phyloP scores from a whole-genome alignment of 2,113 vertebrate species.

The Petrocephalus zakoni region DNA sequence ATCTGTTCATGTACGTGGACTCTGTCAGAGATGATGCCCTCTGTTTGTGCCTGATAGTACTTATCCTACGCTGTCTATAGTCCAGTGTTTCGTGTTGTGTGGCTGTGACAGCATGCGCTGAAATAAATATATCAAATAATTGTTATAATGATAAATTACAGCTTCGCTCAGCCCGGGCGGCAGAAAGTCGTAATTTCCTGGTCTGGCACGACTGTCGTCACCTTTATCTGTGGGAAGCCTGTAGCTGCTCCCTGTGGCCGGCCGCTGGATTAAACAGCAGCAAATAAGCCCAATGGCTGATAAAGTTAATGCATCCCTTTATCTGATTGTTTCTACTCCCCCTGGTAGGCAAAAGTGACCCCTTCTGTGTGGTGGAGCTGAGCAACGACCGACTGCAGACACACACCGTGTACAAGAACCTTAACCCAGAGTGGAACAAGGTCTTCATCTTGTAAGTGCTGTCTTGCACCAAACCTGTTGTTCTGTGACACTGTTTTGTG shows the following conservation, averaged over 20 bases:
- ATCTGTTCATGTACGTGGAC: conserved; percentile 12
- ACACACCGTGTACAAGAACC: conserved; percentile 95
- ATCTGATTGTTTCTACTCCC: conserved; percentile 31
- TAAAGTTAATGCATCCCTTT: conserved; percentile 31
- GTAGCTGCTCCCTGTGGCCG: background rate
- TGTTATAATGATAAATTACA: conserved; percentile 38
- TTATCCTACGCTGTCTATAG: conserved; percentile 48
- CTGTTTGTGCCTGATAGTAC: conserved; percentile 30
- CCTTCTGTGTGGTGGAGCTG: conserved; percentile 94
- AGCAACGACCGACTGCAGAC: conserved; percentile 94
- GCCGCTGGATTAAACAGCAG: conserved; percentile 33
- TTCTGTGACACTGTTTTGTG: background rate
- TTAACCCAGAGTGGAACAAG: conserved; percentile 97
- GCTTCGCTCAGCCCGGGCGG: conserved; percentile 22
- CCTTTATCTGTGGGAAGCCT: conserved; percentile 35
- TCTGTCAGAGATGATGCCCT: conserved; percentile 17
- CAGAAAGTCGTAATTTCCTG: conserved; percentile 35
- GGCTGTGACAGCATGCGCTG: conserved; percentile 29
- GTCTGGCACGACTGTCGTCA: conserved; percentile 15
- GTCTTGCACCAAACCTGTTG: background rate
- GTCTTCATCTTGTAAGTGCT: conserved; percentile 94
- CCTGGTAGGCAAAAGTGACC: conserved; percentile 89
- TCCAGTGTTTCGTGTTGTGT: conserved; percentile 21
- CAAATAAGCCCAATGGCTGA: conserved; percentile 22
- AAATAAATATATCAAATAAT: conserved; percentile 45